These are phyloP conservation scores for Manacus vitellinus DNA, from an alignment of 2,113 vertebrate genomes.

Conservation along the genomic window DNA sequence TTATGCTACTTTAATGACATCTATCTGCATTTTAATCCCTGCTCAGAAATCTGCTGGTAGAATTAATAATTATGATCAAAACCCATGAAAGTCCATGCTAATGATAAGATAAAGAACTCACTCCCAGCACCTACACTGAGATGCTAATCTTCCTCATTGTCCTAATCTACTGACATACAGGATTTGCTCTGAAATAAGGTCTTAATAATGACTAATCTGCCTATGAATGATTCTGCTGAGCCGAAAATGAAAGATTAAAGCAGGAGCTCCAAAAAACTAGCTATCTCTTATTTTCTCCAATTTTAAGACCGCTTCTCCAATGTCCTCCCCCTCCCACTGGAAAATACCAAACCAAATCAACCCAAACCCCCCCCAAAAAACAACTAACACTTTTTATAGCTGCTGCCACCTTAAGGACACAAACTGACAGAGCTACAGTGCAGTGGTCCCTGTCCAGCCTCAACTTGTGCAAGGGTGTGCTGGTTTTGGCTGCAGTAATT, in stretches of 20 bases:
- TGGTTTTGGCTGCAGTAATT: not conserved
- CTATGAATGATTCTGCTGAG: conserved; percentile 61
- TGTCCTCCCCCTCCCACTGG: rapidly evolving
- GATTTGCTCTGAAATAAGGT: conserved; percentile 70
- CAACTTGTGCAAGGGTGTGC: too few species aligned
- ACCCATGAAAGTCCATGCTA: conserved; percentile 62
- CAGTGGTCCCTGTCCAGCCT: not conserved
- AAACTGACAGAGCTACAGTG: not conserved
- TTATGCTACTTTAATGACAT: conserved; percentile 23
- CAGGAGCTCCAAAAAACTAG: conserved; percentile 27
- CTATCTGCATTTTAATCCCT: conserved; percentile 58
- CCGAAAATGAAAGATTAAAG: conserved; percentile 72
- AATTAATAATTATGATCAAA: conserved; percentile 75
- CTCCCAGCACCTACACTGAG: conserved; percentile 54
- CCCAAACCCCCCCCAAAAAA: too few species aligned
- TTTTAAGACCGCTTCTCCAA: not conserved
- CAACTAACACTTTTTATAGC: not conserved
- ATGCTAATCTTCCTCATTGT: conserved; percentile 67
- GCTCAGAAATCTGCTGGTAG: conserved; percentile 34
- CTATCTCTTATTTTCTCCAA: not conserved
- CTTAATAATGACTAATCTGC: conserved; percentile 77
- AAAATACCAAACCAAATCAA: not conserved
- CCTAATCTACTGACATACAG: conserved; percentile 73
- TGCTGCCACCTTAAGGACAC: conserved; percentile 56
- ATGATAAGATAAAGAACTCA: conserved; percentile 76